These are phyloP conservation scores for Agonopterix arenella DNA, from an alignment of 2,888 invertebrate genomes.

Conservation along the genomic window DNA sequence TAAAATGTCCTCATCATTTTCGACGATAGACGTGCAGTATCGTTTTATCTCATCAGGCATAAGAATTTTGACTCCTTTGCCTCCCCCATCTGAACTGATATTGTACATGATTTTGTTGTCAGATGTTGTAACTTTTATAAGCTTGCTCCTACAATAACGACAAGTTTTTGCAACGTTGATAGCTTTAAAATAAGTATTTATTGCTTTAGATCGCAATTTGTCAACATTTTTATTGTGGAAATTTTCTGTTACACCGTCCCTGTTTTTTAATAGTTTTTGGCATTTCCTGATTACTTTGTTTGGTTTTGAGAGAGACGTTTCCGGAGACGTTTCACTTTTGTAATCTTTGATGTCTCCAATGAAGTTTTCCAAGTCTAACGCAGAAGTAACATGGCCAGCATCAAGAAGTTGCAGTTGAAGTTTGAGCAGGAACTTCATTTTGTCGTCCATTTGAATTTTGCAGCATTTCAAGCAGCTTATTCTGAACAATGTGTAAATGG, in stretches of 20 bases:
- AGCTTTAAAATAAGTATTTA: constrained; percentile 61
- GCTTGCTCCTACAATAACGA: constrained; percentile 65
- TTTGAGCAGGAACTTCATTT: constrained; percentile 75
- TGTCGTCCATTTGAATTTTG: constrained; percentile 77
- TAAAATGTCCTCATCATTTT: constrained; percentile 83
- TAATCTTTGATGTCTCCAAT: constrained; percentile 46
- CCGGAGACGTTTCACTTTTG: constrained; percentile 51
- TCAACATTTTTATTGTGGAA: constrained; percentile 71
- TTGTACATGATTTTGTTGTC: constrained; percentile 79
- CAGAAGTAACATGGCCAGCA: constrained; percentile 83
- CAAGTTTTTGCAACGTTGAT: constrained; percentile 69
- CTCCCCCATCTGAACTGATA: constrained; percentile 33
- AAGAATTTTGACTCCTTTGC: constrained; percentile 65
- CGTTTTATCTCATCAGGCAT: constrained; percentile 81
- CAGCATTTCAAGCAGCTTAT: constrained; percentile 84
- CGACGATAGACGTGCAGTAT: constrained; percentile 84
- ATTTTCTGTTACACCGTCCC: constrained; percentile 38
- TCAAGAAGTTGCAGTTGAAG: constrained; percentile 84
- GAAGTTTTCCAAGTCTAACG: constrained; percentile 79
- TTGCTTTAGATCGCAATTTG: constrained; percentile 57
- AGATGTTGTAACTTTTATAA: constrained; percentile 75
- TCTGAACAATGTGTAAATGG: constrained; percentile 81
- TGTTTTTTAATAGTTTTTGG: constrained; percentile 44
- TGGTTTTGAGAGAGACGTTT: constrained; percentile 60
- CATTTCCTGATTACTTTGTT: constrained; percentile 59